phyloP scores from a whole-genome alignment of 2,888 invertebrate species.

The Caenorhabditis sp. region DNA sequence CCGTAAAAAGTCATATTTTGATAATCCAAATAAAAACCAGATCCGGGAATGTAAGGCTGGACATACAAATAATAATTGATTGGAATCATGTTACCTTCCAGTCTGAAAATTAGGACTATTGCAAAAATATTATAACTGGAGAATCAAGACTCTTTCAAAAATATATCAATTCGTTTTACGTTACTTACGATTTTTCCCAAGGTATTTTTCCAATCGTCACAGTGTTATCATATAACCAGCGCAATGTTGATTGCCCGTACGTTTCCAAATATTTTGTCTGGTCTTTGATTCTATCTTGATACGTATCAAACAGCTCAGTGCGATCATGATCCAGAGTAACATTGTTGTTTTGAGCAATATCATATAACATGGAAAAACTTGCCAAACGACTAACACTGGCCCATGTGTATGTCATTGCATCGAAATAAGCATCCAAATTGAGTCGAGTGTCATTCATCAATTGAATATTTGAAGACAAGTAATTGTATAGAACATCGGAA shows the following conservation, averaged over 20 bases:
- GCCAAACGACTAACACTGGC: background rate
- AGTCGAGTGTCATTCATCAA: slow-evolving; percentile 8
- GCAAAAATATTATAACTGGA: background rate
- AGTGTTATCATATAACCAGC: slow-evolving; percentile 45
- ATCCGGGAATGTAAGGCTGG: slow-evolving; percentile 35
- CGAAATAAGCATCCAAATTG: slow-evolving; percentile 25
- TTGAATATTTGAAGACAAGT: slow-evolving; percentile 14
- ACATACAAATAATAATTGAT: slow-evolving; percentile 18
- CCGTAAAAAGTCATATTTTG: slow-evolving; percentile 44
- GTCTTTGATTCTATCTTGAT: slow-evolving; percentile 10
- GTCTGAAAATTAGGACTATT: too few species aligned
- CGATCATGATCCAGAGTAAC: slow-evolving; percentile 7
- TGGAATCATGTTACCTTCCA: background rate
- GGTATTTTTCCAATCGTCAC: slow-evolving; percentile 40
- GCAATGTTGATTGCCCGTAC: slow-evolving; percentile 7
- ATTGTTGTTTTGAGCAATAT: background rate
- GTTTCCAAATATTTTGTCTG: slow-evolving; percentile 6
- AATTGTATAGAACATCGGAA: slow-evolving; percentile 25
- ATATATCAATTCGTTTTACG: background rate
- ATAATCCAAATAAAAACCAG: slow-evolving; percentile 10
- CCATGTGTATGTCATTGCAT: slow-evolving; percentile 46
- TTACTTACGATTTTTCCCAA: slow-evolving; percentile 38
- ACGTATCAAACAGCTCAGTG: slow-evolving; percentile 8
- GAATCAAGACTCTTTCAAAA: slow-evolving; percentile 16
- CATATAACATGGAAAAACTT: background rate